Evolutionary conservation across 2,113 vertebrate genomes (phyloP).

Genomic region (Bambusicola thoracicus): DNA sequence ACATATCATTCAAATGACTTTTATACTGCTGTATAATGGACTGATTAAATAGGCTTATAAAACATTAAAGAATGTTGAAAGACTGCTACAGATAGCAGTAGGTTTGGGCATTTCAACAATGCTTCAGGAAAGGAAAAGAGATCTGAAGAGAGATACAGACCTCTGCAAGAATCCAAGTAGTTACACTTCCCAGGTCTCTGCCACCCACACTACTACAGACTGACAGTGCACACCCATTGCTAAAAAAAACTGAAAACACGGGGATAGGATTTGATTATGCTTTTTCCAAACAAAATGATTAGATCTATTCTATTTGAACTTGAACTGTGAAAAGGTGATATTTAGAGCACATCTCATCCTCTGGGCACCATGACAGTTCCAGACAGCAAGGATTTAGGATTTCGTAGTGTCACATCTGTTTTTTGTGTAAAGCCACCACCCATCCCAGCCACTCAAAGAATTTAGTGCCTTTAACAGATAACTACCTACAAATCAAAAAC

Average conservation of each 20-base stretch:
- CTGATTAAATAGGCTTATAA: constrained; percentile 32
- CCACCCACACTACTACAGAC: background rate
- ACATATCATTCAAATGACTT: constrained; percentile 20
- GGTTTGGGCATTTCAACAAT: background rate
- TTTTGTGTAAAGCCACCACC: background rate
- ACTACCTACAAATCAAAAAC: background rate
- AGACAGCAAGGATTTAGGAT: background rate
- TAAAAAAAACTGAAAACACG: background rate
- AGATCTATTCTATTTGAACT: background rate
- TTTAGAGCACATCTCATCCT: background rate
- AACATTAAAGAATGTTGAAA: background rate
- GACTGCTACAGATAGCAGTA: background rate
- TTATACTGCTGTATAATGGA: constrained; percentile 4
- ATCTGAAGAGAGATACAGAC: background rate
- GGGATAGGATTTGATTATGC: background rate
- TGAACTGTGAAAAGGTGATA: background rate
- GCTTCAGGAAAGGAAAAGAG: background rate
- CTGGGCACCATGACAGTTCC: background rate
- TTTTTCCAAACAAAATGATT: background rate
- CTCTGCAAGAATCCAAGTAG: background rate
- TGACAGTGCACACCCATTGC: background rate
- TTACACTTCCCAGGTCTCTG: background rate
- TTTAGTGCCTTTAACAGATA: background rate
- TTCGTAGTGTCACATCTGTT: background rate
- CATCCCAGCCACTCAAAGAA: background rate